Conservation (phyloP, 2,797 vertebrate genomes). For the Kryptopterus vitreolus region DNA sequence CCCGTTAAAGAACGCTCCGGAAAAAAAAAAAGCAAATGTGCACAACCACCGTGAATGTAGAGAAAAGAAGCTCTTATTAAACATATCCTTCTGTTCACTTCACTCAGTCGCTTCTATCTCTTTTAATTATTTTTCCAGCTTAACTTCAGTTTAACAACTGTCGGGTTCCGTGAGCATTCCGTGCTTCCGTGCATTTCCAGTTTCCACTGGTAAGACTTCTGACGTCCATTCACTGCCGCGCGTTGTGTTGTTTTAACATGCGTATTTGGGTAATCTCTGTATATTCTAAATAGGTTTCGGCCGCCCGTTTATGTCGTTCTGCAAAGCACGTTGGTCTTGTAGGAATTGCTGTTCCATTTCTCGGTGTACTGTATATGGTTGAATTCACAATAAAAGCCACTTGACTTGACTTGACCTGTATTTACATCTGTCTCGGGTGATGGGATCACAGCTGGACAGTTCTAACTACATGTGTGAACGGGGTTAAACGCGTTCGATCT, state of each 20-base stretch:
- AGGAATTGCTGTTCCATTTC: too few species aligned
- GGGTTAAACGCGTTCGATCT: neutral
- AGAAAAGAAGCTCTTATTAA: constrained; percentile 9
- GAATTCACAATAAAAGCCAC: too few species aligned
- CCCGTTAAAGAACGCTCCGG: constrained; percentile 11
- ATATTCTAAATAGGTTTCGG: too few species aligned
- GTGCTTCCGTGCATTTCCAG: constrained; percentile 61
- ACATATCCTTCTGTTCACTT: neutral
- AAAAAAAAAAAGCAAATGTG: constrained; percentile 20
- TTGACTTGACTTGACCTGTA: too few species aligned
- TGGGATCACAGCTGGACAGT: neutral
- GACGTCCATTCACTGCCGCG: too few species aligned
- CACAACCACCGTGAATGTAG: neutral
- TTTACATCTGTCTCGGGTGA: neutral
- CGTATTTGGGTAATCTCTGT: too few species aligned
- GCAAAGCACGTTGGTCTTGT: too few species aligned
- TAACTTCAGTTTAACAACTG: neutral
- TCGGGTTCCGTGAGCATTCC: neutral
- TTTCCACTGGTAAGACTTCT: constrained; percentile 1
- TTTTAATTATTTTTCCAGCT: neutral
- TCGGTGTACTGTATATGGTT: too few species aligned
- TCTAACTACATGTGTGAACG: neutral
- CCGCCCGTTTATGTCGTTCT: too few species aligned
- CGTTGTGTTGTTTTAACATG: too few species aligned
- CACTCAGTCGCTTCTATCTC: neutral